A percentile compares a stretch with the other conserved stretches of the same genome.
These are phyloP conservation scores for Aphidius colemani DNA, from an alignment of 2,888 invertebrate species.

Conservation along the genomic window DNA sequence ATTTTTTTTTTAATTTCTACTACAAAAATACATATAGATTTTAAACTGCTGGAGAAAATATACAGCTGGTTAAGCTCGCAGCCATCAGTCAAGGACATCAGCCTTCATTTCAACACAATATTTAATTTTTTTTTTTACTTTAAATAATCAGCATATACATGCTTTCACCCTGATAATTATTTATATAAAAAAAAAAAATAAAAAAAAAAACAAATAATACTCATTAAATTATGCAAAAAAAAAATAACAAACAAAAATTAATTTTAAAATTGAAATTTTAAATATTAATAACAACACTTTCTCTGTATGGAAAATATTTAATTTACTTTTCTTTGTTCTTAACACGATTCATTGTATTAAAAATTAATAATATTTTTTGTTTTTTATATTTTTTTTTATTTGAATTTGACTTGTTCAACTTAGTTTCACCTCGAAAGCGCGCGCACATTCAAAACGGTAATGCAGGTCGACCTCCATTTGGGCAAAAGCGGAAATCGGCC, in stretches of 20 bases:
- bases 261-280: too few species aligned
- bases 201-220: too few species aligned
- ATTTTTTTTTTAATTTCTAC: constrained; percentile 9
- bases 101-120: background rate
- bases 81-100: constrained; percentile 31
- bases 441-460: constrained; percentile 43
- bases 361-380: background rate
- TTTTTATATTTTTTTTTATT: background rate
- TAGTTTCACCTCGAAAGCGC: constrained; percentile 29
- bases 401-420: background rate
- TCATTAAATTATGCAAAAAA: too few species aligned
- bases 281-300: background rate
- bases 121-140: too few species aligned
- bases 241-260: too few species aligned
- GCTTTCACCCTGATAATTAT: too few species aligned
- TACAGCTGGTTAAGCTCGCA: background rate
- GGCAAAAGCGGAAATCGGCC: constrained; percentile 50
- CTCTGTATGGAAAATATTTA: background rate
- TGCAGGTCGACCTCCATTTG: constrained; percentile 52
- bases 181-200: too few species aligned
- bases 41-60: background rate
- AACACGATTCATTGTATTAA: too few species aligned
- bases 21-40: background rate
- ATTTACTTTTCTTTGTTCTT: background rate
- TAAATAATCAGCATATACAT: too few species aligned